A percentile compares a stretch with the other conserved stretches of the same genome.
Evolutionary conservation across 2,888 invertebrate genomes (phyloP).

Genomic region (Syritta pipiens): DNA sequence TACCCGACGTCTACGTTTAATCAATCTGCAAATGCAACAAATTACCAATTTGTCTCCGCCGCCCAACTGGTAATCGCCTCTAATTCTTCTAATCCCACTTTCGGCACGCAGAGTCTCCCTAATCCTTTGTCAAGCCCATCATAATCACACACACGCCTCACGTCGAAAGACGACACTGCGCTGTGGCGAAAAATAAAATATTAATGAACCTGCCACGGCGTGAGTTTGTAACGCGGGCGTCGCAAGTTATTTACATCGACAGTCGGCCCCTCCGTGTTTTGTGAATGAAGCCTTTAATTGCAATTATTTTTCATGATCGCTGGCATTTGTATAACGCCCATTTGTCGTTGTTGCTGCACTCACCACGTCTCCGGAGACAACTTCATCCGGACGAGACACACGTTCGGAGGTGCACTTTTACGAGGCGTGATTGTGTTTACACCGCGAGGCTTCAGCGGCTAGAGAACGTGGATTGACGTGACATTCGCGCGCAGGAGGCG

Average conservation of each 20-base stretch:
- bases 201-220: constrained; percentile 38
- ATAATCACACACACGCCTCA: constrained; percentile 4
- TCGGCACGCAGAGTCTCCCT: constrained; percentile 3
- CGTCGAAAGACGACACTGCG: background rate
- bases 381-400: constrained; percentile 18
- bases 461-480: constrained; percentile 13
- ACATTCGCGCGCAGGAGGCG: background rate
- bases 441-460: constrained; percentile 22
- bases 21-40: too few species aligned
- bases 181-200: constrained; percentile 12
- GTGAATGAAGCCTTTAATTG: constrained; percentile 42
- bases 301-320: constrained; percentile 35
- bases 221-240: constrained; percentile 43
- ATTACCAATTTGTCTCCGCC: too few species aligned
- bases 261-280: constrained; percentile 4
- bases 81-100: constrained; percentile 14
- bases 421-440: constrained; percentile 34
- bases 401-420: constrained; percentile 5
- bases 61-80: too few species aligned
- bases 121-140: constrained; percentile 19
- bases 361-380: constrained; percentile 14
- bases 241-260: constrained; percentile 37
- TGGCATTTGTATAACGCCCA: constrained; percentile 49
- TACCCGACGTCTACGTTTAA: too few species aligned
- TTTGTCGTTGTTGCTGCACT: constrained; percentile 29